These are phyloP conservation scores for Illadopsis cleaveri DNA, from an alignment of 2,113 vertebrate genomes.

Conservation along the genomic window DNA sequence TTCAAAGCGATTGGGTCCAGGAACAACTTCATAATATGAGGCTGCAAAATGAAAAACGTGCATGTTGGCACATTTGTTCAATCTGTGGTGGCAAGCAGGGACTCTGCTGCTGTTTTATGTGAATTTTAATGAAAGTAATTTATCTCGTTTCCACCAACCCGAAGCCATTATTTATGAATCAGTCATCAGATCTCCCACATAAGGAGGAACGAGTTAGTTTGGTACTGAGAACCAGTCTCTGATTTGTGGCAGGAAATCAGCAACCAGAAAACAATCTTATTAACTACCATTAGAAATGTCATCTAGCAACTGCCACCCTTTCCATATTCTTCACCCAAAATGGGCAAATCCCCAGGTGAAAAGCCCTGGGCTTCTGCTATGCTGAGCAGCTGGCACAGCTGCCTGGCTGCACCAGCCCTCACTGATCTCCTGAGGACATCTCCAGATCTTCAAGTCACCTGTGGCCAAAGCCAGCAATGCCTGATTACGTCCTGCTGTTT, in stretches of 20 bases:
- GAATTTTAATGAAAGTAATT: constrained; percentile 55
- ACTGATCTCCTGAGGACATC: neutral
- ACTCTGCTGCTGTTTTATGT: constrained; percentile 19
- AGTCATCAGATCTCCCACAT: neutral
- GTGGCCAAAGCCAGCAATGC: neutral
- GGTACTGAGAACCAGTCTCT: neutral
- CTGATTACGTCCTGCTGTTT: neutral
- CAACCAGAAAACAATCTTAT: constrained; percentile 19
- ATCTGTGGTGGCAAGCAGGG: neutral
- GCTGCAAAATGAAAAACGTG: constrained; percentile 26
- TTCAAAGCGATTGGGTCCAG: neutral
- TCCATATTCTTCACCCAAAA: neutral
- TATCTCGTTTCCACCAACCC: neutral
- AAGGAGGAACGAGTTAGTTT: neutral
- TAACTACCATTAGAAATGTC: neutral
- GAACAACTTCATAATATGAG: constrained; percentile 34
- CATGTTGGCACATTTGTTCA: constrained; percentile 22
- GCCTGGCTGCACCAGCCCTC: neutral
- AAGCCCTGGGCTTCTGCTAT: neutral
- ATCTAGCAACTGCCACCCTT: neutral
- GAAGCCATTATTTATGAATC: constrained; percentile 32
- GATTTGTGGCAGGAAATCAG: constrained; percentile 1
- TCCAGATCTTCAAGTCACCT: neutral
- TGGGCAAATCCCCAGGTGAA: neutral
- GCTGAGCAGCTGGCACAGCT: neutral